These are phyloP conservation scores for Atopsyche davidsoni DNA, from an alignment of 1,140 invertebrate species.

Conservation along the genomic window DNA sequence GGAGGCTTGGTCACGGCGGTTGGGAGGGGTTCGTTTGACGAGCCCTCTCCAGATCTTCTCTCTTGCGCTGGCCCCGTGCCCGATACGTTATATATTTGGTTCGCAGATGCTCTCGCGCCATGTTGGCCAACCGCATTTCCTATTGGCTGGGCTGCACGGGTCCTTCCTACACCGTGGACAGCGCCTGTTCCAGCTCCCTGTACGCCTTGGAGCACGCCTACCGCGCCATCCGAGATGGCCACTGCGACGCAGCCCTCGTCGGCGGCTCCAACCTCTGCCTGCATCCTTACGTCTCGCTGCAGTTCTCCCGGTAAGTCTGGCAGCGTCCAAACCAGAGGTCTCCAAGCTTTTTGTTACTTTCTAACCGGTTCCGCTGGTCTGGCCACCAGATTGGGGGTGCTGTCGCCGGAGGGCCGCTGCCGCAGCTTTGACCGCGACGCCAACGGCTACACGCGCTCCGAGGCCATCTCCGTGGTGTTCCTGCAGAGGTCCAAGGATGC, in stretches of 20 bases:
- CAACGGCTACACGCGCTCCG: constrained; percentile 69
- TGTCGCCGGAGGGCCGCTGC: constrained; percentile 79
- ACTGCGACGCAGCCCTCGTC: constrained; percentile 80
- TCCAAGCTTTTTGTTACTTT: neutral
- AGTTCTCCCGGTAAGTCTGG: constrained; percentile 61
- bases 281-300: constrained; percentile 76
- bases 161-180: constrained; percentile 79
- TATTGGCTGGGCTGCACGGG: constrained; percentile 63
- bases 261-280: constrained; percentile 79
- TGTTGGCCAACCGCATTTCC: constrained; percentile 86
- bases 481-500: constrained; percentile 77
- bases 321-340: neutral
- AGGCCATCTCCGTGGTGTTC: constrained; percentile 70
- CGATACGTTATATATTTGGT: neutral
- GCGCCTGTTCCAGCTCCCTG: constrained; percentile 87
- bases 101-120: constrained; percentile 71
- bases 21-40: no score
- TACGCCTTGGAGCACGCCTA: constrained; percentile 82
- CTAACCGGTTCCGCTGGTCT: neutral
- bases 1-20: no score
- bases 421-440: constrained; percentile 84
- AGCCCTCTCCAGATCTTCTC: no score
- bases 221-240: constrained; percentile 64
- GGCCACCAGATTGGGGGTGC: constrained; percentile 66
- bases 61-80: no score